Conservation (phyloP, 2,113 vertebrate species). For the Pogonocichla stellata region DNA sequence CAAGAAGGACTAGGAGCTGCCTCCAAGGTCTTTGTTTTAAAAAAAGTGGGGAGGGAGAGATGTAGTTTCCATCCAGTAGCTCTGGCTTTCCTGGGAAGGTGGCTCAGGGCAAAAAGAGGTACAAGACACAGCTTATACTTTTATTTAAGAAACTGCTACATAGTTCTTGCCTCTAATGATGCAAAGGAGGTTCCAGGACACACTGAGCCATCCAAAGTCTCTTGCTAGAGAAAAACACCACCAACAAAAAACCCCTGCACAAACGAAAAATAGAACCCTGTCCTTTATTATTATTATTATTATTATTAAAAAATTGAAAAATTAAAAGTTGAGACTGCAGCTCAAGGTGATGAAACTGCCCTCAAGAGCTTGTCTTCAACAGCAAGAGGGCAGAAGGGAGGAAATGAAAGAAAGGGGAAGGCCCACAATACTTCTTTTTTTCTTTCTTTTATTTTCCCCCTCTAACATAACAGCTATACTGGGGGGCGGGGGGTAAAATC, state of each 20-base stretch:
- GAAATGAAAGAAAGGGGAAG: neutral
- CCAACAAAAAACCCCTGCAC: neutral
- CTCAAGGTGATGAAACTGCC: neutral
- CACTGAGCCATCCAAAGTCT: neutral
- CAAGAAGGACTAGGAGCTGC: neutral
- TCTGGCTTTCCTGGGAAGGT: neutral
- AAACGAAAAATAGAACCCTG: neutral
- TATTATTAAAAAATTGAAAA: neutral
- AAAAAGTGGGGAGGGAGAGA: neutral
- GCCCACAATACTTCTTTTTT: neutral
- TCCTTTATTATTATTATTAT: neutral
- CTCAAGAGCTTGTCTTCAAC: neutral
- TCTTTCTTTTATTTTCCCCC: neutral
- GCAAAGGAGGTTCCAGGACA: slow-evolving; percentile 19
- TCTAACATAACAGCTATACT: neutral
- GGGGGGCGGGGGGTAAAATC: neutral
- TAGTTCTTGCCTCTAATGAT: slow-evolving; percentile 32
- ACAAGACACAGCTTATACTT: slow-evolving; percentile 53
- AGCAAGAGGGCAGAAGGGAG: neutral
- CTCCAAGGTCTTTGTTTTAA: neutral
- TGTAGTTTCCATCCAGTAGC: neutral
- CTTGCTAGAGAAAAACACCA: neutral
- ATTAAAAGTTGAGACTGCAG: neutral
- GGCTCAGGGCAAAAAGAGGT: slow-evolving; percentile 6
- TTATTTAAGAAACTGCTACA: slow-evolving; percentile 56